These are phyloP conservation scores for Tadarida brasiliensis DNA, from an alignment of 2,797 vertebrate genomes.

Conservation along the genomic window DNA sequence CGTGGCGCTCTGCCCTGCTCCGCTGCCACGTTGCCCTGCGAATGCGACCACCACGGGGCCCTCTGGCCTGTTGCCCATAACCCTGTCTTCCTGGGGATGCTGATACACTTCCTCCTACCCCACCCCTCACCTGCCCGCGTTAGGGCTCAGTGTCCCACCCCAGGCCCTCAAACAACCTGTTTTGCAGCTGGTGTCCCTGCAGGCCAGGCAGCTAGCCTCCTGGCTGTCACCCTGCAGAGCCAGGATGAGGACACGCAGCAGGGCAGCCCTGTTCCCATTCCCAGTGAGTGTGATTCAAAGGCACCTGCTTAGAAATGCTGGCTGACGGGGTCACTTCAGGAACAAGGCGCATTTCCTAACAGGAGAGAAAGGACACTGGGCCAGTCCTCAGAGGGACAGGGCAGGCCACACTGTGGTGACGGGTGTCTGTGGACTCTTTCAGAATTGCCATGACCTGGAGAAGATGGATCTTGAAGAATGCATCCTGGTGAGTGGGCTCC, in stretches of 20 bases:
- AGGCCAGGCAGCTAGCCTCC: neutral
- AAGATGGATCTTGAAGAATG: slow-evolving; percentile 98
- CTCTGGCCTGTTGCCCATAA: neutral
- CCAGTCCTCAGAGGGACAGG: neutral
- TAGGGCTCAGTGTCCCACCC: neutral
- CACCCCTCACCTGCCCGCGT: neutral
- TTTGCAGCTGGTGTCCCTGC: neutral
- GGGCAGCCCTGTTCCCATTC: neutral
- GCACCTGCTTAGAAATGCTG: neutral
- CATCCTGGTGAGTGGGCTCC: slow-evolving; percentile 92
- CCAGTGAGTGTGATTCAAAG: neutral
- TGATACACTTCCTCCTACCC: neutral
- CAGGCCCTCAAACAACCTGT: fast-evolving
- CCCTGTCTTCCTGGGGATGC: neutral
- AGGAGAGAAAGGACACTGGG: neutral
- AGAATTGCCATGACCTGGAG: slow-evolving; percentile 97
- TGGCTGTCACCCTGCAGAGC: neutral
- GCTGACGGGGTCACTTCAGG: neutral
- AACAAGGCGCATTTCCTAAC: neutral
- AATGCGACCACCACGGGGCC: neutral
- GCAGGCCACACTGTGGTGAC: neutral
- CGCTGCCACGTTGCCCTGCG: neutral
- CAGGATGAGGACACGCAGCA: neutral
- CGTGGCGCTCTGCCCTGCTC: neutral
- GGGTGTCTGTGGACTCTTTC: slow-evolving; percentile 67